These are phyloP conservation scores for Leptothorax acervorum DNA, from an alignment of 2,888 invertebrate genomes.

Conservation along the genomic window DNA sequence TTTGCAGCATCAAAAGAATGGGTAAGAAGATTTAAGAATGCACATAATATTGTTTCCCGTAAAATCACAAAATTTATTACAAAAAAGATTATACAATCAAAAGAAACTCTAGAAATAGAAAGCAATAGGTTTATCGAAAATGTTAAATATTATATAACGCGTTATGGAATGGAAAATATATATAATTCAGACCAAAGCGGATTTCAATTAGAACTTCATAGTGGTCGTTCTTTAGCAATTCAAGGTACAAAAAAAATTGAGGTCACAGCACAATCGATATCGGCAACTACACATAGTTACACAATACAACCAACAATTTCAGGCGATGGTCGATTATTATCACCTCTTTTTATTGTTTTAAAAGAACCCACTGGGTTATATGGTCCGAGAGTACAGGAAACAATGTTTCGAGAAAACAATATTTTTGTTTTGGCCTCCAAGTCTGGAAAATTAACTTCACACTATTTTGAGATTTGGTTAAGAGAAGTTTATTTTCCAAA, in stretches of 20 bases:
- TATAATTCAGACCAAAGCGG: background rate
- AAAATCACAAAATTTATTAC: background rate
- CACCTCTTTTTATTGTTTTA: conserved; percentile 27
- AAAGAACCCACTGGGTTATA: background rate
- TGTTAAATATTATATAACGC: background rate
- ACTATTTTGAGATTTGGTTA: too few relatives aligned
- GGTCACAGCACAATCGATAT: background rate
- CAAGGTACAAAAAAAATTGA: background rate
- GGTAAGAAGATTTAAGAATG: background rate
- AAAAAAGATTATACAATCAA: background rate
- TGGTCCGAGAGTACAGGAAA: background rate
- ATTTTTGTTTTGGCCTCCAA: too few relatives aligned
- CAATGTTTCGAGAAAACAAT: too few relatives aligned
- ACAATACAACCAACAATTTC: background rate
- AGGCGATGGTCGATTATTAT: background rate
- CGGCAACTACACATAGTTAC: background rate
- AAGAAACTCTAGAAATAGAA: background rate
- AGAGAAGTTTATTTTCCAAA: too few relatives aligned
- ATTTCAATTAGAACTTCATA: background rate
- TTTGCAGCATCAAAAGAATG: background rate
- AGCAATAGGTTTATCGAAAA: background rate
- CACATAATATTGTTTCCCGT: background rate
- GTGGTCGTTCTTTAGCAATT: background rate
- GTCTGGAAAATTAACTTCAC: too few relatives aligned
- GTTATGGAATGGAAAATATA: background rate